Evolutionary conservation across 2,888 invertebrate genomes (phyloP).

Genomic region (Lycaena phlaeas): DNA sequence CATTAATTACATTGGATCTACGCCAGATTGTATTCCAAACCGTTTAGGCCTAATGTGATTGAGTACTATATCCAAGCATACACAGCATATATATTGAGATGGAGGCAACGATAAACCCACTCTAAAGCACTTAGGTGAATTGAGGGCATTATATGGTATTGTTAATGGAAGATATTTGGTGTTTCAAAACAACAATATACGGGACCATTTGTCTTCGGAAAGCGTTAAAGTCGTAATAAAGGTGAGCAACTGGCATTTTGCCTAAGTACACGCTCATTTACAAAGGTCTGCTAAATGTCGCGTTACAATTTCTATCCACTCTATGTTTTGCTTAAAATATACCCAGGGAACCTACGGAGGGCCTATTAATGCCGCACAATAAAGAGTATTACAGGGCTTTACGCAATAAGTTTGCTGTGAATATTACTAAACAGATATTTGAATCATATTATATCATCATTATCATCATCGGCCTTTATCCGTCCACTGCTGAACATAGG

Average conservation of each 20-base stretch:
- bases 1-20: too few relatives aligned
- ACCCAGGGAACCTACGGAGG: neutral
- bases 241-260: conserved; percentile 14
- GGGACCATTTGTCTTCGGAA: neutral
- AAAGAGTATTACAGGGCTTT: too few relatives aligned
- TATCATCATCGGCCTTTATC: too few relatives aligned
- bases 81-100: neutral
- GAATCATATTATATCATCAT: too few relatives aligned
- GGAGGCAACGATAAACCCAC: neutral
- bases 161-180: neutral
- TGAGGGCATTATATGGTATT: neutral
- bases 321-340: conserved; percentile 6
- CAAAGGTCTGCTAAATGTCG: conserved; percentile 12
- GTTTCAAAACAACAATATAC: conserved; percentile 2
- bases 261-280: conserved; percentile 6
- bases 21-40: too few relatives aligned
- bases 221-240: conserved; percentile 10
- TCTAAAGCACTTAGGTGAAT: neutral
- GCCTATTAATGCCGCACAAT: too few relatives aligned
- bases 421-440: too few relatives aligned
- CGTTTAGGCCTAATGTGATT: too few relatives aligned
- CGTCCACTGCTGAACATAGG: too few relatives aligned
- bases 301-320: conserved; percentile 9
- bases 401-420: too few relatives aligned
- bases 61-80: too few relatives aligned